Base-by-base conservation (phyloP, 1,140 invertebrate species). In the Zelostemma sp. region DNA sequence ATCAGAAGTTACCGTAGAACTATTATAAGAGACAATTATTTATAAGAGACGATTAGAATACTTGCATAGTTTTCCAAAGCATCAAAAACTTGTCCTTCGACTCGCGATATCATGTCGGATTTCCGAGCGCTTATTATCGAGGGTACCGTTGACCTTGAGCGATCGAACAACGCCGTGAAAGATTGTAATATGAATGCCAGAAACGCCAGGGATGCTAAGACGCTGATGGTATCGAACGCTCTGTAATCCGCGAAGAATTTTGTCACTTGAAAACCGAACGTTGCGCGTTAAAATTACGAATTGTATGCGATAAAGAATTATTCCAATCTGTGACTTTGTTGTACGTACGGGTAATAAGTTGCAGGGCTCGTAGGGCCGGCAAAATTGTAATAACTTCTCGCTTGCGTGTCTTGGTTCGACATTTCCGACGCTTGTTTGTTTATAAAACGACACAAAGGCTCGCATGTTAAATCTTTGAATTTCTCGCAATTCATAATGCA, bases 171-270 rank as follows among this genome's bases (percentile, higher is more conserved):
- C 4, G 83, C 73, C 15, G 79, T 75, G 38, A 86, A 81, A 1
- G 82, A 85, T 62, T 86, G 85, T 6, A 86, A 46, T 8, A 86
- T 46, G 67, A 86, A 86, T 19, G 84, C 83, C 19, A 86, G 62
- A 60, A 86, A 86, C 18, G 85, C 84, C n/a, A 86, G 66, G 6
- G 82, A 84, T 14, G 85, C 84, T 17, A 86, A 57, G 9, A 86
- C 68, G 45, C 80, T 85, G 48, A 86, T 78, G 11, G 85, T 82
- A 65, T 86, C 85, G 41, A 86, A 82, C 45, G 78, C 70, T 31
- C 81, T 85, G 54, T 14, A 54, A 54, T 8, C n/a, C 9, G 9
- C 35, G 3, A 21, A 53, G 19, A 9, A 41, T 61, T 55, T 25
- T 55, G 35, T 15, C 16, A 28, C 50, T 47, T 19, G 40, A 15